Base-by-base conservation (phyloP, 2,797 vertebrate species). In the Lemur catta region DNA sequence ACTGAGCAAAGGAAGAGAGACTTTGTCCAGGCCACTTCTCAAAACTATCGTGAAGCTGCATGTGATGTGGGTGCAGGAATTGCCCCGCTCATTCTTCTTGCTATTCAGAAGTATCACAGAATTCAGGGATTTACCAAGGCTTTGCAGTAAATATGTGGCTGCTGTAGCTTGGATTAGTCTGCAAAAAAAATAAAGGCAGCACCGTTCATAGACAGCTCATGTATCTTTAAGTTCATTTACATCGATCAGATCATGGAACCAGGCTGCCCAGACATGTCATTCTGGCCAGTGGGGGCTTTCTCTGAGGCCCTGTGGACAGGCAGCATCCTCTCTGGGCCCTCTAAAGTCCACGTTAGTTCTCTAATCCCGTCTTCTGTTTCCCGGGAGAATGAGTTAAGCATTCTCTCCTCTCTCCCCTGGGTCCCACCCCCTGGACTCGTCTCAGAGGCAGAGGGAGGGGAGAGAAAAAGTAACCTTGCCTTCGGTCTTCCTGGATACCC, bases 171-270 rank as follows among this genome's bases (percentile, higher is more conserved):
- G 97, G 92, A 96, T 98, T 98, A 98, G 97, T 97, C 97, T 98
- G 97, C 97, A 98, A 98, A 98, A 98, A 95, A 98, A 98, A 98
- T 96, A 94, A 97, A 98, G 93, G 97, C 87, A 96, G 97, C 94
- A 96, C 97, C 84, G 88, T 98, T 98, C 97, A 97, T 82, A 96
- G 96, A 97, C 67, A 96, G 95, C 95, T 97, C 96, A 81, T 97
- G 41, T 26, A 94, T 79, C 81, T 93, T 89, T 85, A 76, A 93
- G 89, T 89, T 90, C 95, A 96, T 94, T 87, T 43, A 95, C 89
- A 95, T 89, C 9, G 41, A 96, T 84, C 74, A 90, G 88, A 84
- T 61, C 93, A 72, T 3, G 63, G 78, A 79, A 67, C 69, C 50
- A 57, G 72, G 78, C 78, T 78, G 87, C 86, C 80, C 50, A 38